A percentile compares a stretch with the other conserved stretches of the same genome.
phyloP scores from a whole-genome alignment of 2,888 invertebrate species.

The Temnothorax unifasciatus region DNA sequence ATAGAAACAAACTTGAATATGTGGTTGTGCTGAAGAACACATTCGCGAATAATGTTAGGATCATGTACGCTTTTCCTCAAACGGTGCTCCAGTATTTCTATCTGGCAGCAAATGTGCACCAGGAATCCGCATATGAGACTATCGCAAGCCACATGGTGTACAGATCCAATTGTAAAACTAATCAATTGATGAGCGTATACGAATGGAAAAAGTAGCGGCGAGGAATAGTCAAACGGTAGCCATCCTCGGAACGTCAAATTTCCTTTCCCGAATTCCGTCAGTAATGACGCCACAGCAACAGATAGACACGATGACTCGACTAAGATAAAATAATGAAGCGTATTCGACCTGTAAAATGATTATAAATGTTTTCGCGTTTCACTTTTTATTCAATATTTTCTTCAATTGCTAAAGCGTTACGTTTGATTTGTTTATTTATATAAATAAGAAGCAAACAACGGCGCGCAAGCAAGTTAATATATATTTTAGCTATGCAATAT shows the following conservation, averaged over 20 bases:
- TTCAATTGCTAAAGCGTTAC: neutral
- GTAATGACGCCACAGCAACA: constrained; percentile 19
- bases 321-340: constrained; percentile 42
- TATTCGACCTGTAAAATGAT: constrained; percentile 34
- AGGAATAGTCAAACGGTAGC: constrained; percentile 57
- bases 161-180: constrained; percentile 8
- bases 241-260: constrained; percentile 47
- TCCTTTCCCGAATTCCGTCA: constrained; percentile 26
- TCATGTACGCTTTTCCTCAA: constrained; percentile 26
- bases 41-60: neutral
- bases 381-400: constrained; percentile 16
- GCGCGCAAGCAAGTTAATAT: neutral
- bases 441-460: neutral
- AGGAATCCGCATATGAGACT: constrained; percentile 73
- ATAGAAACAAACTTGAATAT: constrained; percentile 61
- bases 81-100: constrained; percentile 74
- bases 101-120: constrained; percentile 73
- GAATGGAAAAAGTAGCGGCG: neutral
- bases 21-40: constrained; percentile 59
- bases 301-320: constrained; percentile 39
- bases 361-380: constrained; percentile 19
- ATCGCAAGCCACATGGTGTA: constrained; percentile 71
- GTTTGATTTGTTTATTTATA: neutral
- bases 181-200: constrained; percentile 38
- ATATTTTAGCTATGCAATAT: neutral